A percentile compares a stretch with the other conserved stretches of the same genome.
phyloP scores from a whole-genome alignment of 2,797 vertebrate species.

The Myioborus melanocephalus region DNA sequence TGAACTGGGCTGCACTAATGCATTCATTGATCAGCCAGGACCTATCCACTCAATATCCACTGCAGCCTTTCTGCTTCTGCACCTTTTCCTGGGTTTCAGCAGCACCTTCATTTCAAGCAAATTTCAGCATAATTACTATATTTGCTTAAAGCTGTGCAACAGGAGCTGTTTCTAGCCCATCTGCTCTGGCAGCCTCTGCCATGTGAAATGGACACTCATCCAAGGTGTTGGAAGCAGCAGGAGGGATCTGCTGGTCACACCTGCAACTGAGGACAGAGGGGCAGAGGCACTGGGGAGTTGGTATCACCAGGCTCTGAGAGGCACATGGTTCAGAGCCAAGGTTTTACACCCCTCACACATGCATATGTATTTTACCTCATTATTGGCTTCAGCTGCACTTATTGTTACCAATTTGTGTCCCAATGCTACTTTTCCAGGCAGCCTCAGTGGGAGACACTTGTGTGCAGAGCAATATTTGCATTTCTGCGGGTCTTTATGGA shows the following conservation, averaged over 20 bases:
- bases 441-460: slow-evolving; percentile 22
- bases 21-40: slow-evolving; percentile 24
- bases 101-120: slow-evolving; percentile 62
- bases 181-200: slow-evolving; percentile 28
- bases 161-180: background rate
- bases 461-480: slow-evolving; percentile 48
- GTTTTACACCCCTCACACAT: background rate
- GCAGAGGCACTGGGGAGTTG: background rate
- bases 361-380: slow-evolving; percentile 51
- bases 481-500: slow-evolving; percentile 37
- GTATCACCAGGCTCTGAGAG: background rate
- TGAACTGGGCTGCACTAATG: background rate
- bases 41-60: slow-evolving; percentile 14
- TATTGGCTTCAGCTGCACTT: slow-evolving; percentile 41
- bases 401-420: slow-evolving; percentile 1
- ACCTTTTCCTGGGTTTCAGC: slow-evolving; percentile 44
- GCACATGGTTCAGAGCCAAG: background rate
- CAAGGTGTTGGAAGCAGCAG: slow-evolving; percentile 16
- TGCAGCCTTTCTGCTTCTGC: slow-evolving; percentile 49
- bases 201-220: background rate
- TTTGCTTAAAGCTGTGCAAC: slow-evolving; percentile 65
- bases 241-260: background rate
- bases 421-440: background rate
- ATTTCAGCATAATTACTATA: slow-evolving; percentile 55
- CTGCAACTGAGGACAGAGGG: background rate